A percentile compares a stretch with the other conserved stretches of the same genome.
phyloP scores from a whole-genome alignment of 2,888 invertebrate species.

The Pelosia muscerda region DNA sequence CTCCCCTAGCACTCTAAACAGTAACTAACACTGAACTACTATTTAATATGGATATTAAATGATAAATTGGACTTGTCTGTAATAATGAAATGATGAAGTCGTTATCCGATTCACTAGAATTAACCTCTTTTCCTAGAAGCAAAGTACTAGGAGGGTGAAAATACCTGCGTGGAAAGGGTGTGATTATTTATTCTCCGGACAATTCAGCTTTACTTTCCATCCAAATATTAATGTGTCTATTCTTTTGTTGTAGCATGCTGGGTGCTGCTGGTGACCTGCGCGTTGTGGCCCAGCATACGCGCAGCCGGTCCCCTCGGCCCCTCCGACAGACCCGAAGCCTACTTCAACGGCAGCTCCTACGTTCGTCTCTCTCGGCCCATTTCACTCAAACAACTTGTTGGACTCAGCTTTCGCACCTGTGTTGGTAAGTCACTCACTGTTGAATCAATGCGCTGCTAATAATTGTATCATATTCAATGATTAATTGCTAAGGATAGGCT shows the following conservation, averaged over 20 bases:
- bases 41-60: not conserved
- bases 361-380: conserved; percentile 91
- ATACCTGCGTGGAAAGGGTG: no score
- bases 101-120: no score
- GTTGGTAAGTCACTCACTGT: conserved; percentile 85
- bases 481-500: no score
- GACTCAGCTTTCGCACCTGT: conserved; percentile 94
- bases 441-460: not conserved
- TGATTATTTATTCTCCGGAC: not conserved
- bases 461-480: no score
- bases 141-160: no score
- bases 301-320: conserved; percentile 80
- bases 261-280: conserved; percentile 53
- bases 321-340: conserved; percentile 91
- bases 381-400: conserved; percentile 92
- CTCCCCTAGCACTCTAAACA: no score
- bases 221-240: not conserved
- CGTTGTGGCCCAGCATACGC: conserved; percentile 46
- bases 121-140: no score
- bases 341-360: conserved; percentile 93
- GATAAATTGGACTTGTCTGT: not conserved
- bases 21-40: no score
- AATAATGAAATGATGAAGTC: no score
- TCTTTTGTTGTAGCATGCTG: conserved; percentile 58
- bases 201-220: not conserved